phyloP scores from a whole-genome alignment of 2,113 vertebrate genomes.

The Perccottus glenii region DNA sequence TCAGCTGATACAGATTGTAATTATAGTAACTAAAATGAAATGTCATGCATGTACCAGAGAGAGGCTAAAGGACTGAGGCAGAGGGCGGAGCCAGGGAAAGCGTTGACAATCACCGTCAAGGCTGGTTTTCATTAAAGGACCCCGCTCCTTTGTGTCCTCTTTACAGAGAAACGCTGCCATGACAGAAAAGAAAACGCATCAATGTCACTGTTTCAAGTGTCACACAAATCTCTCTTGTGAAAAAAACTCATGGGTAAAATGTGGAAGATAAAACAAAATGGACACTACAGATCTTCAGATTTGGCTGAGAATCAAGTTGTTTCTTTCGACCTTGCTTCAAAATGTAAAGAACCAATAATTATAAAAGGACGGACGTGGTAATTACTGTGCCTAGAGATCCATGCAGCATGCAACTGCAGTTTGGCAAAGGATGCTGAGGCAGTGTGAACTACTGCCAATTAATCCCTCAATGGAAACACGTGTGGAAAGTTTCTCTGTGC shows the following conservation, averaged over 20 bases:
- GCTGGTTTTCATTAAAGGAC: constrained; percentile 37
- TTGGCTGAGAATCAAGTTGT: too few species aligned
- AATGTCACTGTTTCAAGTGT: constrained; percentile 25
- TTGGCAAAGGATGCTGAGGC: constrained; percentile 26
- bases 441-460: constrained; percentile 26
- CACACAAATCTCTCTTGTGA: constrained; percentile 17
- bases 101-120: constrained; percentile 26
- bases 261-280: neutral
- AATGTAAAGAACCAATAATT: neutral
- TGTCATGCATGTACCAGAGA: constrained; percentile 38
- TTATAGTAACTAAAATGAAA: constrained; percentile 47
- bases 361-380: neutral
- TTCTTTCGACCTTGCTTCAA: neutral
- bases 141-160: constrained; percentile 2
- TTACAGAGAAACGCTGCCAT: constrained; percentile 14
- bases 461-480: constrained; percentile 28
- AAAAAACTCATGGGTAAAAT: neutral
- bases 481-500: constrained; percentile 13
- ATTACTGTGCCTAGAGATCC: neutral
- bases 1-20: constrained; percentile 35
- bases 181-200: constrained; percentile 2
- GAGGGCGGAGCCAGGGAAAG: constrained; percentile 24
- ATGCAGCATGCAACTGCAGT: neutral
- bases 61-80: constrained; percentile 34
- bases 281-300: neutral